Evolutionary conservation across 2,888 invertebrate genomes (phyloP).

Genomic region (Perdita meconis): DNA sequence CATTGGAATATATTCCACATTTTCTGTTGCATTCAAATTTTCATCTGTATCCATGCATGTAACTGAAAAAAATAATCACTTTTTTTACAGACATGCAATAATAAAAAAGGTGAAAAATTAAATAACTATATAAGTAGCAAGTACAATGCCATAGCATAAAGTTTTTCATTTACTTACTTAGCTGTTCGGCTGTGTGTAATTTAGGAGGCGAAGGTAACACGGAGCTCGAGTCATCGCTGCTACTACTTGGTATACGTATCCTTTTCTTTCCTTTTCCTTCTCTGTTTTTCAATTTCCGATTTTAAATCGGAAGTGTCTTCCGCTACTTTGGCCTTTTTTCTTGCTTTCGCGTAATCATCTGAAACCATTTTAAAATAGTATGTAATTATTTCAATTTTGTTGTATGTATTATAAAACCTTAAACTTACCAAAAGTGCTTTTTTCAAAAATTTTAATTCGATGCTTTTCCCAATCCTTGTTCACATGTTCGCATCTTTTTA

Average conservation of each 20-base stretch:
- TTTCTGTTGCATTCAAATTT: too few relatives aligned
- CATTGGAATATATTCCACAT: too few relatives aligned
- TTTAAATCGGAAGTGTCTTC: neutral
- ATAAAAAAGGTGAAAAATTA: neutral
- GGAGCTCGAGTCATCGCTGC: neutral
- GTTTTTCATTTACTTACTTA: neutral
- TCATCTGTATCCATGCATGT: too few relatives aligned
- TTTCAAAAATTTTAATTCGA: neutral
- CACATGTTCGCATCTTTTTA: slow-evolving; percentile 1
- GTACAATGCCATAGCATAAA: neutral
- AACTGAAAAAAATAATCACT: neutral
- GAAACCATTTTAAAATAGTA: slow-evolving; percentile 4
- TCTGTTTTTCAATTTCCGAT: neutral
- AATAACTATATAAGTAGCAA: neutral
- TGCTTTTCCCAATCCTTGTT: neutral
- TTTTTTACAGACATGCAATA: neutral
- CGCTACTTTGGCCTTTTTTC: neutral
- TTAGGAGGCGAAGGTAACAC: neutral
- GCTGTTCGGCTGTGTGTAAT: neutral
- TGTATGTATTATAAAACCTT: slow-evolving; percentile 5
- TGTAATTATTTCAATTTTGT: slow-evolving; percentile 11
- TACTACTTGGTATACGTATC: neutral
- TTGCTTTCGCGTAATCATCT: slow-evolving; percentile 7
- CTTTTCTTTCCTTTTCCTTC: neutral
- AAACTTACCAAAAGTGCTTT: slow-evolving; percentile 4